Evolutionary conservation across 1,140 invertebrate species (phyloP), one percentile per base, ranked within the genome.

Genomic region (Neomicropteryx cornuta): DNA sequence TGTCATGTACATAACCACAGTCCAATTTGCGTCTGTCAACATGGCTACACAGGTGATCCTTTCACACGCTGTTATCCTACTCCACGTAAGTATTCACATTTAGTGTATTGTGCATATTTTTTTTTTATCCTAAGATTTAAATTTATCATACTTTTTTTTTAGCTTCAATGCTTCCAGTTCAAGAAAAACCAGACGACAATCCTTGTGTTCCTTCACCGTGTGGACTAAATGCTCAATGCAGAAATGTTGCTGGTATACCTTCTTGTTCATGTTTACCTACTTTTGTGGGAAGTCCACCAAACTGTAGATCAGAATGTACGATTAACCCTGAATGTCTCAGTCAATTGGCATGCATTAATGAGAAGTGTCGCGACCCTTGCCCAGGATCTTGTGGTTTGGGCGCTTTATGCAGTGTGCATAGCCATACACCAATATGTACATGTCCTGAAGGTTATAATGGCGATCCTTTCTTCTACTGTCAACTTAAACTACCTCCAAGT

Each of bases 331-430:
- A 92, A 46, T 93, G 89, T 55, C 70, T 80, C 2, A 78, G 77
- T 44, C 72, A 84, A 42, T 65, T 83, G 40, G 78, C 85, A 20
- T 93, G 89, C 61, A 70, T 88, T n/a, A 80, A 83, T 49, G 79
- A 84, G 54, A 78, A 86, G 51, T 92, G 88, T 53, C 66, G 81
- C 47, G 78, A 91, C 67, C 87, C 87, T 16, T 92, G 88, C 54
- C 71, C 75, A n/a, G 84, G 85, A 11, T 75, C 85, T 11, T 92
- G 88, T 57, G 87, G 87, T 18, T 49, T 70, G 0, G 83, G 84
- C 53, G 83, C 86, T 1, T 69, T 81, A 44, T 91, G 87, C 51
- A 72, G 70, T 44, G 83, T 89, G 0, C 73, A 83, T 1, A 83
- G 86, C 48, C 87, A 89, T 49, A 65, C 85, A 39, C 82, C 87